These are phyloP conservation scores for Altica lythri DNA, from an alignment of 2,888 invertebrate genomes.

Conservation along the genomic window DNA sequence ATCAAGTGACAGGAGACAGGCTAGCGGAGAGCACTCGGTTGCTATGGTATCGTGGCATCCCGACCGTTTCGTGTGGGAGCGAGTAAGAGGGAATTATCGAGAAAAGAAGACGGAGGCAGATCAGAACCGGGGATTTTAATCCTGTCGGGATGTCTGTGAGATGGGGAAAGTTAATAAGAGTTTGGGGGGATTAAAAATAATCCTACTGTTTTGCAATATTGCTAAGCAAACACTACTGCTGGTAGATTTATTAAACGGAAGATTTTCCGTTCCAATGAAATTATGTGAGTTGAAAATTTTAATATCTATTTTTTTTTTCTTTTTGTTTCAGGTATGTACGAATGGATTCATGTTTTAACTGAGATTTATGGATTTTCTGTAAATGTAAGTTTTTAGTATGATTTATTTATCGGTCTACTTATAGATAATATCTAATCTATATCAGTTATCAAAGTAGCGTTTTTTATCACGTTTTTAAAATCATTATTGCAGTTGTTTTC, in stretches of 20 bases:
- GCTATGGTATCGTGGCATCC: slow-evolving; percentile 60
- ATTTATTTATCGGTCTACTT: neutral
- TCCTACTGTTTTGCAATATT: slow-evolving; percentile 59
- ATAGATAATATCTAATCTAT: neutral
- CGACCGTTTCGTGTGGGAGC: slow-evolving; percentile 50
- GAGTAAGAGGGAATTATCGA: slow-evolving; percentile 23
- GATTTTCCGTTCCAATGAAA: slow-evolving; percentile 25
- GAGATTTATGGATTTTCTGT: no score
- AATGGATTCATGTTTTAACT: neutral
- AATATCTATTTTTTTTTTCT: slow-evolving; percentile 4
- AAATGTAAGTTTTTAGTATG: neutral
- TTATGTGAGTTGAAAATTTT: no score
- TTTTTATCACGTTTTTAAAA: no score
- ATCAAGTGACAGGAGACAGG: slow-evolving; percentile 61
- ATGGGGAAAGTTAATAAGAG: slow-evolving; percentile 59
- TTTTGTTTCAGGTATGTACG: slow-evolving; percentile 22
- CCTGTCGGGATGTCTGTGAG: slow-evolving; percentile 56
- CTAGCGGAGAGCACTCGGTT: slow-evolving; percentile 59
- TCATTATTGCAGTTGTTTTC: no score
- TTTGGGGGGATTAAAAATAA: slow-evolving; percentile 59
- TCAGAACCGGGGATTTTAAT: slow-evolving; percentile 58
- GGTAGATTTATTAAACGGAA: slow-evolving; percentile 36
- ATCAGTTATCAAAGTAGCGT: neutral
- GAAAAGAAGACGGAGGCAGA: slow-evolving; percentile 46
- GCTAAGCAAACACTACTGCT: slow-evolving; percentile 41